These are phyloP conservation scores for Thyatira batis DNA, from an alignment of 2,888 invertebrate species.

Conservation along the genomic window DNA sequence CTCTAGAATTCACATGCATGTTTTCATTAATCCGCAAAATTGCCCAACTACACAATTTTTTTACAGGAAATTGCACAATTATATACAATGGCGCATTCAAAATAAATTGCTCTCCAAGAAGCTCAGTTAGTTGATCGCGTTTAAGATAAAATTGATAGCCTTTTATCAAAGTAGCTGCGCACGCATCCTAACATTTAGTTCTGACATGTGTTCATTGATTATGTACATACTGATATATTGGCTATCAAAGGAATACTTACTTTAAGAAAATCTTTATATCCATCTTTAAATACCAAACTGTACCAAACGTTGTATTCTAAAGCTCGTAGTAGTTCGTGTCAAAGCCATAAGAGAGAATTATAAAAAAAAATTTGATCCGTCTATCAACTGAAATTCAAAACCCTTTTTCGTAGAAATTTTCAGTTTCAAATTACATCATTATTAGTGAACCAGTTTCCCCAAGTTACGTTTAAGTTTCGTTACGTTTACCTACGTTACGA, in stretches of 20 bases:
- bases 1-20: not conserved
- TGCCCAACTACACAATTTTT: not conserved
- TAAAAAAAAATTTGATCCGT: too few species aligned
- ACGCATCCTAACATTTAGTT: not conserved
- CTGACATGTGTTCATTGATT: not conserved
- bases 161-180: not conserved
- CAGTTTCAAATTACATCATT: not conserved
- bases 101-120: not conserved
- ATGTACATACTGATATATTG: too few species aligned
- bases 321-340: too few species aligned
- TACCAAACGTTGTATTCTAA: too few species aligned
- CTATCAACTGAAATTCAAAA: too few species aligned
- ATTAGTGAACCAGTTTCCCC: not conserved
- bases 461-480: slow-evolving; percentile 4
- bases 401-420: too few species aligned
- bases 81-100: not conserved
- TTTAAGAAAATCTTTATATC: too few species aligned
- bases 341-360: too few species aligned
- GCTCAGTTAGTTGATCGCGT: slow-evolving; percentile 1
- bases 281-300: too few species aligned
- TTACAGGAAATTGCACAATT: slow-evolving; percentile 5
- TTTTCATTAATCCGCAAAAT: not conserved
- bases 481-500: slow-evolving; percentile 34
- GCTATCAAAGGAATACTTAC: too few species aligned
- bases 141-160: not conserved